Conservation (phyloP, 2,797 vertebrate species). For the Gephyroberyx darwinii region DNA sequence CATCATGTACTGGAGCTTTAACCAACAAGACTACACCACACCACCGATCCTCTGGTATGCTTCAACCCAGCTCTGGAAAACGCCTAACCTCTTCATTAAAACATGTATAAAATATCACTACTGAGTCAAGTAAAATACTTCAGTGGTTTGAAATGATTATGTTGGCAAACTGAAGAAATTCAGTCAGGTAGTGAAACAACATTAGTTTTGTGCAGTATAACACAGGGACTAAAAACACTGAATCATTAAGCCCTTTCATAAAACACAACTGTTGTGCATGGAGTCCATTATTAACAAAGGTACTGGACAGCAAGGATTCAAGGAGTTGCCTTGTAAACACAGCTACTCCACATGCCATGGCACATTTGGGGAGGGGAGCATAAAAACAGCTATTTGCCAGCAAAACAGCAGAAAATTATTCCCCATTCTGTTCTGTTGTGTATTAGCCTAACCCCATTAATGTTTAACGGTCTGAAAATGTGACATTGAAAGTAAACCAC, state of each 20-base stretch:
- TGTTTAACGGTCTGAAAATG: not conserved
- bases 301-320: not conserved
- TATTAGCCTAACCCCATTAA: no score
- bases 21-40: constrained; percentile 1
- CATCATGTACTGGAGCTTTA: constrained; percentile 27
- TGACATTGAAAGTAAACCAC: not conserved
- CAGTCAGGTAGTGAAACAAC: not conserved
- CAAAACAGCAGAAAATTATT: not conserved
- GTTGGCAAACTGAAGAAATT: no score
- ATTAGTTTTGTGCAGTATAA: not conserved
- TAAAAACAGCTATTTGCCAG: not conserved
- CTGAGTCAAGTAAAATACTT: no score
- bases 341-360: not conserved
- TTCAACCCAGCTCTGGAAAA: not conserved
- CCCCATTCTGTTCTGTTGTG: not conserved
- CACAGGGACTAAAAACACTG: not conserved
- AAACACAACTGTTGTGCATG: not conserved
- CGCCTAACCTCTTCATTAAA: no score
- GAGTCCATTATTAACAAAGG: not conserved
- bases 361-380: not conserved
- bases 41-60: not conserved
- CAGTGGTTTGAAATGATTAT: not conserved
- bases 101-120: no score
- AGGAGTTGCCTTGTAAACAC: not conserved
- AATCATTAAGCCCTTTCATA: not conserved